phyloP scores from a whole-genome alignment of 2,888 invertebrate genomes.

The Timema podura region DNA sequence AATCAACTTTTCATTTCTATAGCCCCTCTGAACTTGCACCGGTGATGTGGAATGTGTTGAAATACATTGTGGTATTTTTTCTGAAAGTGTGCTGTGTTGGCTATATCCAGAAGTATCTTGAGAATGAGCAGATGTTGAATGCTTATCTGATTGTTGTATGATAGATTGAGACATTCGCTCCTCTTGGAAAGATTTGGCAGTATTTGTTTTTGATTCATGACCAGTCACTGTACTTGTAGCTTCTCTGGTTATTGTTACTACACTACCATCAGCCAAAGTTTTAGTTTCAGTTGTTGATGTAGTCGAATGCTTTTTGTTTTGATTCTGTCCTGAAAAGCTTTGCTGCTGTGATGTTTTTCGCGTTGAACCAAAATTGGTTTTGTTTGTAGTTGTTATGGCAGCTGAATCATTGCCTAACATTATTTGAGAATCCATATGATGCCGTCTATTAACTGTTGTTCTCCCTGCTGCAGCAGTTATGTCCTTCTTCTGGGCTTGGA shows the following conservation, averaged over 20 bases:
- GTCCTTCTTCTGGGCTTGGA: constrained; percentile 55
- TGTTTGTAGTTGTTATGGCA: constrained; percentile 47
- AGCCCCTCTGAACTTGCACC: too few species aligned
- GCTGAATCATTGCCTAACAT: constrained; percentile 55
- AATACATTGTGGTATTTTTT: too few species aligned
- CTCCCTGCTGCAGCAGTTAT: constrained; percentile 45
- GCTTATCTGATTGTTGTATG: not conserved
- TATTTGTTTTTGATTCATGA: constrained; percentile 32
- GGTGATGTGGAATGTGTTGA: too few species aligned
- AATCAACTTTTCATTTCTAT: too few species aligned
- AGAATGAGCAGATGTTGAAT: not conserved
- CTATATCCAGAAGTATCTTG: too few species aligned
- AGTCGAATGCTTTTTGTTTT: constrained; percentile 40
- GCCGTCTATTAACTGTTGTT: constrained; percentile 51
- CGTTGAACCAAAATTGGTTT: constrained; percentile 47
- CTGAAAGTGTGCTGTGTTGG: too few species aligned
- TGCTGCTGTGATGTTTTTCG: constrained; percentile 33
- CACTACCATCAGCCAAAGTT: constrained; percentile 51
- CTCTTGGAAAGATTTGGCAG: constrained; percentile 14
- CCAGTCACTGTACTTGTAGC: constrained; percentile 22
- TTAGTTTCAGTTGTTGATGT: constrained; percentile 43
- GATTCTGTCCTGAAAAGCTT: constrained; percentile 26
- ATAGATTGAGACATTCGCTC: constrained; percentile 7
- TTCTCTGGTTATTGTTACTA: constrained; percentile 35
- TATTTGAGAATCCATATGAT: constrained; percentile 65